Base-by-base conservation (phyloP, 1,140 invertebrate species). In the Arctopsyche grandis region DNA sequence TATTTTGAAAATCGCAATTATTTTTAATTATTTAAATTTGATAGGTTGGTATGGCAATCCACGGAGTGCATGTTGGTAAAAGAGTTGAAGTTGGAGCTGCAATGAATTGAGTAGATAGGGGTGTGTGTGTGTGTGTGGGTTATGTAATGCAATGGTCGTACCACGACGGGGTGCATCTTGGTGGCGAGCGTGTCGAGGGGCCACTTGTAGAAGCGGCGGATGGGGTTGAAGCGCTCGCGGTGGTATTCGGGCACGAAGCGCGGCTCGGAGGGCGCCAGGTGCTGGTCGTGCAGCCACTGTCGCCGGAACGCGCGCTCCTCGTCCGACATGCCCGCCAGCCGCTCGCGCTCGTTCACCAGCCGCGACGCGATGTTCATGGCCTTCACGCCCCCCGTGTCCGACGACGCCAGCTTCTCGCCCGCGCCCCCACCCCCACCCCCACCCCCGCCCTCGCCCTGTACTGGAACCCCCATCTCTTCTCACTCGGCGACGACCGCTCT, bases 281-380 rank as follows among this genome's bases (percentile, higher is more conserved):
- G 84, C 89, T 96, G 95, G 88, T 96, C 95, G 85, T 96, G 92
- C 0, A 97, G 81, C 92, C 92, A 97, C 85, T 96, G 91, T 81
- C 92, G 93, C 78, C 96, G 90, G 91, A 93, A 97, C 60, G 91
- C 91, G 82, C 95, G 90, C 88, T 97, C 95, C n/a, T 91, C 92
- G 84, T 93, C 88, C 5, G 92, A 93, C 95, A 97, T 97, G 75
- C 95, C 95, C 69, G 92, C 83, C 22, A 94, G 88, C 85, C 96
- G 90, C 87, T 96, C 93, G 79, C 95, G 89, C 88, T 96, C 93
- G 0, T 85, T 85, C 16, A 87, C 89, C 86, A 94, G 90, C 75
- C 94, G 92, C 0, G 95, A 94, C 78, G 89, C 89, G 83, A 97
- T 94, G 75, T 86, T 83, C 90, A 96, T 93, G 43, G 93, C 91